Conservation (phyloP, 2,888 invertebrate genomes). For the Dynastes maya region DNA sequence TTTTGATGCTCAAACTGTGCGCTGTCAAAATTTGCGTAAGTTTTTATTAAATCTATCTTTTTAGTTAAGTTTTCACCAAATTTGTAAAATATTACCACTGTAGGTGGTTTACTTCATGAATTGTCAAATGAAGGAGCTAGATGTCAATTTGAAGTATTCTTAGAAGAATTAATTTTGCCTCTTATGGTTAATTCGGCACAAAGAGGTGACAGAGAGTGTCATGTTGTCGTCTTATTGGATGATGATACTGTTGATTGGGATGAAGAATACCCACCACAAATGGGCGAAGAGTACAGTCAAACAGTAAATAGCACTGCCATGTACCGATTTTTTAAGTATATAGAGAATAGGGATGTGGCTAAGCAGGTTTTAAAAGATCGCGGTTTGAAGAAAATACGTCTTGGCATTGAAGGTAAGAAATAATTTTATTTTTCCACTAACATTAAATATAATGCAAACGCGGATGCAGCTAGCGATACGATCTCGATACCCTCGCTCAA, state of each 20-base stretch:
- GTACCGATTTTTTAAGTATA: conserved; percentile 99
- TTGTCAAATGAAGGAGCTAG: conserved; percentile 99
- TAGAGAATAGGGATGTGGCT: conserved; percentile 99
- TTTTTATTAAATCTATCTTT: conserved; percentile 55
- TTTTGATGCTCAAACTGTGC: conserved; percentile 95
- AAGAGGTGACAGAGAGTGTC: conserved; percentile 97
- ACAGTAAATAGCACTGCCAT: conserved; percentile 96
- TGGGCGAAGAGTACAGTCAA: conserved; percentile 99
- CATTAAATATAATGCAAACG: too few species aligned
- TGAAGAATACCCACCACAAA: conserved; percentile 98
- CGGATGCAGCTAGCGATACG: too few species aligned
- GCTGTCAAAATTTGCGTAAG: conserved; percentile 96
- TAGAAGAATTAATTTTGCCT: conserved; percentile 95
- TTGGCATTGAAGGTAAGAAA: conserved; percentile 90
- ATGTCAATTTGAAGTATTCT: conserved; percentile 95
- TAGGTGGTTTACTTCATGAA: conserved; percentile 95
- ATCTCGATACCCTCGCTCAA: too few species aligned
- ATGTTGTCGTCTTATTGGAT: conserved; percentile 95
- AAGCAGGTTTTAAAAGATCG: conserved; percentile 99
- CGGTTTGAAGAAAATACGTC: conserved; percentile 97
- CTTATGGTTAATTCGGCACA: conserved; percentile 96
- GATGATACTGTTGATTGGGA: conserved; percentile 99
- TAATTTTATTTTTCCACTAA: too few species aligned
- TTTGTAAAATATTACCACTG: conserved; percentile 54
- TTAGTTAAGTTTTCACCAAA: conserved; percentile 35